A percentile compares a stretch with the other conserved stretches of the same genome.
phyloP scores from a whole-genome alignment of 2,888 invertebrate genomes.

The Caenorhabditis sp. region DNA sequence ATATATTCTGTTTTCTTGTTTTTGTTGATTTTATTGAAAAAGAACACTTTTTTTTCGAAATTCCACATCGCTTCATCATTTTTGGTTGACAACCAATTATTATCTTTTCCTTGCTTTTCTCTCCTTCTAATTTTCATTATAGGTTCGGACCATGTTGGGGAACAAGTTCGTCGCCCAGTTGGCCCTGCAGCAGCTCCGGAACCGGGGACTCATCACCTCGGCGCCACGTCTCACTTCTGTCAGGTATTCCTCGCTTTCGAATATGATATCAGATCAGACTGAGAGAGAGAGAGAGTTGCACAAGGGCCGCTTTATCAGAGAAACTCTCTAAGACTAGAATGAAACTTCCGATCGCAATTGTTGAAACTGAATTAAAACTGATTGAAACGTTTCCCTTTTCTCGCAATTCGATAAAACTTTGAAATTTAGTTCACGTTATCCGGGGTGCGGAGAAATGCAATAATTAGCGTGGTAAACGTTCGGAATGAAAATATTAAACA shows the following conservation, averaged over 20 bases:
- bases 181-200: slow-evolving; percentile 46
- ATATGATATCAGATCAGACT: too few species aligned
- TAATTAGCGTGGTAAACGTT: too few species aligned
- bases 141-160: slow-evolving; percentile 52
- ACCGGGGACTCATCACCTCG: slow-evolving; percentile 30
- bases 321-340: too few species aligned
- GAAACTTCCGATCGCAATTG: too few species aligned
- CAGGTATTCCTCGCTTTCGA: slow-evolving; percentile 13
- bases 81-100: slow-evolving; percentile 6
- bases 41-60: neutral
- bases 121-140: neutral
- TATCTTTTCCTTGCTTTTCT: neutral
- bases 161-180: slow-evolving; percentile 53
- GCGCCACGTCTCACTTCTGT: slow-evolving; percentile 39
- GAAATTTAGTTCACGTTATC: too few species aligned
- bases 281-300: too few species aligned
- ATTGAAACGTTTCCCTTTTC: too few species aligned
- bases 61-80: neutral
- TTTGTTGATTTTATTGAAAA: slow-evolving; percentile 39
- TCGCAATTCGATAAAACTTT: too few species aligned
- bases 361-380: too few species aligned
- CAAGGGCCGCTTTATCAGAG: too few species aligned
- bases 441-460: too few species aligned
- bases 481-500: too few species aligned
- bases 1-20: slow-evolving; percentile 24